phyloP scores from a whole-genome alignment of 2,113 vertebrate genomes.

The Macrotis lagotis region DNA sequence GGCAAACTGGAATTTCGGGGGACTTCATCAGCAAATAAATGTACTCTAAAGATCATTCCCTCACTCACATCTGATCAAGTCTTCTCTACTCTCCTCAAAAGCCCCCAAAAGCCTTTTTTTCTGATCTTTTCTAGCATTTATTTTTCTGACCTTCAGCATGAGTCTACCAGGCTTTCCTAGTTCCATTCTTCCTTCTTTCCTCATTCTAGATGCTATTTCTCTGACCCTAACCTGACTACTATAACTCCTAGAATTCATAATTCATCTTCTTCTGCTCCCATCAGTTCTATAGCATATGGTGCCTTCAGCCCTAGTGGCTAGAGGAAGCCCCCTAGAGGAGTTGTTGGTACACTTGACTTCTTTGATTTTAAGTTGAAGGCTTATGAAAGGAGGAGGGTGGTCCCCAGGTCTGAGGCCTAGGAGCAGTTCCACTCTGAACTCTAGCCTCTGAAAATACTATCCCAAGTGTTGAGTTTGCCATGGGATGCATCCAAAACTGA shows the following conservation, averaged over 20 bases:
- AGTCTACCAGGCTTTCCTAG: neutral
- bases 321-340: neutral
- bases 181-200: neutral
- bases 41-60: neutral
- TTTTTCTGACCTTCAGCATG: neutral
- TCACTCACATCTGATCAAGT: neutral
- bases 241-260: neutral
- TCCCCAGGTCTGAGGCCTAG: neutral
- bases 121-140: neutral
- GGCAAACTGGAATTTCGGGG: neutral
- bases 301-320: neutral
- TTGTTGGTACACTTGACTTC: neutral
- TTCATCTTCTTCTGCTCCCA: neutral
- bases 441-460: neutral
- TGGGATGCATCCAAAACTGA: neutral
- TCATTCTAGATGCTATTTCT: neutral
- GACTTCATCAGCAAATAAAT: neutral
- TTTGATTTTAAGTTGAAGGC: neutral
- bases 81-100: neutral
- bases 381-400: neutral
- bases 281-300: neutral
- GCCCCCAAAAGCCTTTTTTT: neutral
- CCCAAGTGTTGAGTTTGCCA: neutral
- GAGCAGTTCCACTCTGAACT: neutral
- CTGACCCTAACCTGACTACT: neutral